These are phyloP conservation scores for Gadus macrocephalus DNA, from an alignment of 2,113 vertebrate species.

Conservation along the genomic window DNA sequence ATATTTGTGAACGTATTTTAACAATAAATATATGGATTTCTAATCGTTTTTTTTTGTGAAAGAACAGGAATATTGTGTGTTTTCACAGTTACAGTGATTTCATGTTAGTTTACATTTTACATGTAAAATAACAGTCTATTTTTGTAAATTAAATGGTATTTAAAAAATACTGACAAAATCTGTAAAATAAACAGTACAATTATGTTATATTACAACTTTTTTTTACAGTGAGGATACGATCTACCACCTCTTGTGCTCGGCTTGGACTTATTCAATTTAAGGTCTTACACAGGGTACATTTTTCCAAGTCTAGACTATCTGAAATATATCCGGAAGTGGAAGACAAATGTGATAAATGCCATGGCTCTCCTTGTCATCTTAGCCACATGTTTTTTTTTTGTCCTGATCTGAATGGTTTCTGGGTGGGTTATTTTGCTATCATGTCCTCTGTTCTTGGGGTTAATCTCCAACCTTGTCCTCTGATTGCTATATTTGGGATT, in stretches of 20 bases:
- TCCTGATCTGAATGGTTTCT: not conserved
- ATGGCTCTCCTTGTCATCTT: not conserved
- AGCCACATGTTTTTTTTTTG: conserved; percentile 4
- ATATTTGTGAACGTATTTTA: too few relatives aligned
- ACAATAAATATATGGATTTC: too few relatives aligned
- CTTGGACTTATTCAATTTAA: conserved; percentile 7
- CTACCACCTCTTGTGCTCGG: not conserved
- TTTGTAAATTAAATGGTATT: too few relatives aligned
- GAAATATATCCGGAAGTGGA: conserved; percentile 7
- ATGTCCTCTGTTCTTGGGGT: not conserved
- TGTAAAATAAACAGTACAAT: too few relatives aligned
- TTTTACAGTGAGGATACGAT: not conserved
- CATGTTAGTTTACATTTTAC: too few relatives aligned
- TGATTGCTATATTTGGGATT: conserved; percentile 1
- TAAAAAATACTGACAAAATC: too few relatives aligned
- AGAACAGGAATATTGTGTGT: too few relatives aligned
- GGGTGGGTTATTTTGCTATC: not conserved
- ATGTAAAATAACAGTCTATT: too few relatives aligned
- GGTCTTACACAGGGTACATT: not conserved
- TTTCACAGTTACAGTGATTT: too few relatives aligned
- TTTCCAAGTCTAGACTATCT: not conserved
- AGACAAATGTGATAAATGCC: conserved; percentile 9
- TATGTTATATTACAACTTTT: too few relatives aligned
- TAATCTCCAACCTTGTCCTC: not conserved
- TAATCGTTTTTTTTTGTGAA: too few relatives aligned